phyloP scores from a whole-genome alignment of 2,888 invertebrate species.

The Cartodere bifasciata region DNA sequence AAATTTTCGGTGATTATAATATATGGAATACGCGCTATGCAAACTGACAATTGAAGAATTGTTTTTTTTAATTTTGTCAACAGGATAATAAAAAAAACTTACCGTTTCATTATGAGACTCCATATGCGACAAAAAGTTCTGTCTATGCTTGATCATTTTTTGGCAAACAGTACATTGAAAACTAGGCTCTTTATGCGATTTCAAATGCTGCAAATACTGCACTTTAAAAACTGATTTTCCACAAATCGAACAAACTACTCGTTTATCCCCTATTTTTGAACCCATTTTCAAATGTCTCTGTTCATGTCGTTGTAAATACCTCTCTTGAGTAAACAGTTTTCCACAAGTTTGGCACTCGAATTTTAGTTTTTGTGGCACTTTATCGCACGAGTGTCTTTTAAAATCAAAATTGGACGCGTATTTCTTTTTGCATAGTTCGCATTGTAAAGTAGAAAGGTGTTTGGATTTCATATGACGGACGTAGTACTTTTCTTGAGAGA shows the following conservation, averaged over 20 bases:
- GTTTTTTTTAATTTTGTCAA: too few relatives aligned
- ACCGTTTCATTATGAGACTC: too few relatives aligned
- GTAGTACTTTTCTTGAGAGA: slow-evolving; percentile 35
- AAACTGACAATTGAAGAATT: too few relatives aligned
- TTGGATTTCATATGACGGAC: slow-evolving; percentile 31
- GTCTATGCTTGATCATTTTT: too few relatives aligned
- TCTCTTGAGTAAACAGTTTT: slow-evolving; percentile 22
- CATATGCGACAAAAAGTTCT: too few relatives aligned
- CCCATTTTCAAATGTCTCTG: slow-evolving; percentile 17
- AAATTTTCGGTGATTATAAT: too few relatives aligned
- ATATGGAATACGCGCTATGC: too few relatives aligned
- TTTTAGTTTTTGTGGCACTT: slow-evolving; percentile 18
- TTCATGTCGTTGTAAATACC: slow-evolving; percentile 23
- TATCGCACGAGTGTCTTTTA: slow-evolving; percentile 22
- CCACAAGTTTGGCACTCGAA: slow-evolving; percentile 23
- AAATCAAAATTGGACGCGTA: slow-evolving; percentile 22
- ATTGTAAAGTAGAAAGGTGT: slow-evolving; percentile 25
- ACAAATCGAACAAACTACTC: slow-evolving; percentile 36
- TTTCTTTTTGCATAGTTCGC: slow-evolving; percentile 21
- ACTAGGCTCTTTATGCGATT: slow-evolving; percentile 24
- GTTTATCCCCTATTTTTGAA: slow-evolving; percentile 7
- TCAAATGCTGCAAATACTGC: slow-evolving; percentile 28
- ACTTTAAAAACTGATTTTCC: slow-evolving; percentile 12
- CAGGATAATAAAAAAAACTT: too few relatives aligned
- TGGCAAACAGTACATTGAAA: slow-evolving; percentile 22